Conservation (phyloP, 1,140 invertebrate species). For the Lucilia cuprina region DNA sequence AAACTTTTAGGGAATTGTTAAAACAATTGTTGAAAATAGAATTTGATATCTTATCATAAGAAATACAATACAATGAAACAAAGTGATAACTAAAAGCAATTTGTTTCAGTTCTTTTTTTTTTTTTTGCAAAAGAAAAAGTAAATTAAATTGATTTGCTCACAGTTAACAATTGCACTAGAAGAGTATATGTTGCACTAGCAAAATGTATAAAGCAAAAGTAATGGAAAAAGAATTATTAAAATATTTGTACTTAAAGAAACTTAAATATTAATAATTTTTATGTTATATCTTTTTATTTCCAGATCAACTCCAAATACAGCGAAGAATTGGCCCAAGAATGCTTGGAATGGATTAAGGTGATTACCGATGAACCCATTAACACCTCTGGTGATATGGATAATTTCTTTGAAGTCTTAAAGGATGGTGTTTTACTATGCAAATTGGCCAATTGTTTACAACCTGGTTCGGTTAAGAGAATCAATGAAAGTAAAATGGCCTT, state of each 20-base stretch:
- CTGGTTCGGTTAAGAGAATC: constrained; percentile 84
- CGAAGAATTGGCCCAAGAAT: constrained; percentile 87
- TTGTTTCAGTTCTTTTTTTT: background rate
- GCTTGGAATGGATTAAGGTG: constrained; percentile 87
- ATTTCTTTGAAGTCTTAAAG: constrained; percentile 88
- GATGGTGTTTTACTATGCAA: constrained; percentile 88
- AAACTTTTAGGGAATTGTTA: background rate
- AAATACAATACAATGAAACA: background rate
- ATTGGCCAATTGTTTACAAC: constrained; percentile 80
- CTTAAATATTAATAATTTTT: background rate
- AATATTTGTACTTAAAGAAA: background rate
- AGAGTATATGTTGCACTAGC: background rate
- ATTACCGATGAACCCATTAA: constrained; percentile 83
- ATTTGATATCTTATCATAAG: background rate
- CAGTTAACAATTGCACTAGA: background rate
- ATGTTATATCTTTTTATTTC: constrained; percentile 55
- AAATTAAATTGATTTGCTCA: background rate
- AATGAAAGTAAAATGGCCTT: constrained; percentile 91
- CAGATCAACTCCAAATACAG: constrained; percentile 97
- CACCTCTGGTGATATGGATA: constrained; percentile 86
- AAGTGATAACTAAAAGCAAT: background rate
- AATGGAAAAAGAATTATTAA: background rate
- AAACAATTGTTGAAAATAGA: background rate
- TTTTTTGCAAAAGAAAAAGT: background rate
- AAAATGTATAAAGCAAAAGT: constrained; percentile 45